Evolutionary conservation across 2,888 invertebrate species (phyloP), one percentile per base, ranked within the genome.

Genomic region (Perdita meconis): DNA sequence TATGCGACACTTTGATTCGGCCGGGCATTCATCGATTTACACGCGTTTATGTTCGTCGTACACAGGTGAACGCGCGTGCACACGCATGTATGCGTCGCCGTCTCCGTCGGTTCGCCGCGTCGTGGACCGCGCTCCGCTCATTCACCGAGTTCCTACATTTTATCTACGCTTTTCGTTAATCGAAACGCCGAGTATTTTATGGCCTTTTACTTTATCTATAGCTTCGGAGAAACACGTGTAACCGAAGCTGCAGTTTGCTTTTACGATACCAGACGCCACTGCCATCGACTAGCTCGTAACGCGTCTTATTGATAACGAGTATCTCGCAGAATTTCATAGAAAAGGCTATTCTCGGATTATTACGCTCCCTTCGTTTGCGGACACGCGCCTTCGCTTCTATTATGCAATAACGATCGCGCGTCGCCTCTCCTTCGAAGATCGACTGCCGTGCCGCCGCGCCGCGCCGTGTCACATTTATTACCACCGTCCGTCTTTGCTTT

Each of bases 1-100:
- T 79, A 78, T 61, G 79, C 69, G 80, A 80, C 78, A 78, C 74
- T 80, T 80, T 74, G 80, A 78, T 78, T 74, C 69, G 73, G 51
- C 67, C 64, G 72, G 38, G 67, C 67, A 69, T 71, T 56, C 67
- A 36, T 61, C 80, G 76, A 76, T 69, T 72, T 80, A 55, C 72
- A 55, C 66, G 55, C 61, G 40, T 36, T 60, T 26, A 24, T 10
- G 16, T 26, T n/a, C 13, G 10, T 19, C 16, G 24, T 30, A 12
- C 13, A n/a, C 40, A 16, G 34, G 19, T 2, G 13, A 42, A n/a
- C 47, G 10, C 22, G 10, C 2, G 13, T 55, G 30, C 13, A 16
- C 16, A n/a, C 13, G 36, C 13, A n/a, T 30, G n/a, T 22, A 19
- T 22, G 16, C 6, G 24, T 34, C 22, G n/a, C n/a, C n/a, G n/a